A percentile compares a stretch with the other conserved stretches of the same genome.
These are phyloP conservation scores for Lamprotornis superbus DNA, from an alignment of 2,113 vertebrate genomes.

Conservation along the genomic window DNA sequence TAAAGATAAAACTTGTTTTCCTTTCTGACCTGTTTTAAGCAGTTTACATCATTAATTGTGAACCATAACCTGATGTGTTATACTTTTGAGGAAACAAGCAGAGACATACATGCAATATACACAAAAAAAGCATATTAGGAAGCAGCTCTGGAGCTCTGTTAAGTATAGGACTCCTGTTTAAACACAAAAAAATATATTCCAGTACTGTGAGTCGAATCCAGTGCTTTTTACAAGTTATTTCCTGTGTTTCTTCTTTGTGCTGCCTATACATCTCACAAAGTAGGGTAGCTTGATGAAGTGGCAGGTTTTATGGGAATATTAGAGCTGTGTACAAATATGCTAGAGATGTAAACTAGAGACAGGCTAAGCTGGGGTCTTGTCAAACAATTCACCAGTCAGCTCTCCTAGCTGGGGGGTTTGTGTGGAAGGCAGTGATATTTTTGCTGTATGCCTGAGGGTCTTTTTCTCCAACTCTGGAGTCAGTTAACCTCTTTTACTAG, in stretches of 20 bases:
- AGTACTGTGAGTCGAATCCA: neutral
- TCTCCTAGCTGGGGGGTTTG: neutral
- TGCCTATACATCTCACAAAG: neutral
- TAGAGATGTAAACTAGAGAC: slow-evolving; percentile 3
- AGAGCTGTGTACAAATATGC: neutral
- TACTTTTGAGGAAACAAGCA: neutral
- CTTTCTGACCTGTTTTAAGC: neutral
- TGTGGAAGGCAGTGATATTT: neutral
- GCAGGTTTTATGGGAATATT: neutral
- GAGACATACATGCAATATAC: neutral
- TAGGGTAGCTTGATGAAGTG: neutral
- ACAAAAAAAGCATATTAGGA: neutral
- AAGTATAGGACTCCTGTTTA: neutral
- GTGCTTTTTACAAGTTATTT: neutral
- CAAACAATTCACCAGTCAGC: slow-evolving; percentile 13
- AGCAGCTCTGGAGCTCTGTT: neutral
- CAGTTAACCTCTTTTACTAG: neutral
- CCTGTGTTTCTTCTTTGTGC: neutral
- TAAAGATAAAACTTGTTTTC: neutral
- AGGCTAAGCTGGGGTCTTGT: neutral
- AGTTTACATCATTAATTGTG: neutral
- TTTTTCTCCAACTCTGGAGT: neutral
- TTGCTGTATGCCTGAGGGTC: neutral
- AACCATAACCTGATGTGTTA: neutral
- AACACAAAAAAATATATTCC: neutral